Percentiles rank a stretch among this genome's conserved stretches.
Conservation (phyloP, 2,888 invertebrate genomes). For the Eupithecia exiguata region DNA sequence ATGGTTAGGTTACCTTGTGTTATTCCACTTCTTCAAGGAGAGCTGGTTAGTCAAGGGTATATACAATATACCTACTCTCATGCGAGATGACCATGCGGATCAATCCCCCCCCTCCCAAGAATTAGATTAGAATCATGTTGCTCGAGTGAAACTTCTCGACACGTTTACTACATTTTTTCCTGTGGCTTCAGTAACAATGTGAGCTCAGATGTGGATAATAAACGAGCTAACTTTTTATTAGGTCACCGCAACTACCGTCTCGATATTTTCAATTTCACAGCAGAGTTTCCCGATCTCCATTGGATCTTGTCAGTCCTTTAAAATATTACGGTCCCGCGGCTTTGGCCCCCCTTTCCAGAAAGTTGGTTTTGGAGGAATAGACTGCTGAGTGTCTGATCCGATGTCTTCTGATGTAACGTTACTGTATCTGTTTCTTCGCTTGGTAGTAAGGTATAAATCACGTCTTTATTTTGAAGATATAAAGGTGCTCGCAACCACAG, state of each 20-base stretch:
- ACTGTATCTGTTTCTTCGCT: neutral
- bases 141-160: constrained; percentile 13
- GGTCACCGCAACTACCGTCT: constrained; percentile 40
- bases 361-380: neutral
- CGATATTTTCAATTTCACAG: constrained; percentile 46
- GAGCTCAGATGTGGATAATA: constrained; percentile 39
- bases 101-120: neutral
- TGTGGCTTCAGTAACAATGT: constrained; percentile 34
- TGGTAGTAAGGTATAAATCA: neutral
- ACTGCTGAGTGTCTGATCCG: neutral
- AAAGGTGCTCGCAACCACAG: too few species aligned
- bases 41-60: neutral
- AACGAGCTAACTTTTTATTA: constrained; percentile 44
- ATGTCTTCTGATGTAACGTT: neutral
- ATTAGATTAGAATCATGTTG: neutral
- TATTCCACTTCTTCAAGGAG: neutral
- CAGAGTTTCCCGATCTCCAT: constrained; percentile 34
- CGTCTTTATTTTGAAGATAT: neutral
- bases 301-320: constrained; percentile 34
- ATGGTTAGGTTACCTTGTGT: too few species aligned
- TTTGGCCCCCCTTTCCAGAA: constrained; percentile 1
- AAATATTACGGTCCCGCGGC: constrained; percentile 28
- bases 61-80: neutral
- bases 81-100: neutral
- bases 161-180: constrained; percentile 12